phyloP scores from a whole-genome alignment of 2,113 vertebrate genomes.

The Austrofundulus limnaeus region DNA sequence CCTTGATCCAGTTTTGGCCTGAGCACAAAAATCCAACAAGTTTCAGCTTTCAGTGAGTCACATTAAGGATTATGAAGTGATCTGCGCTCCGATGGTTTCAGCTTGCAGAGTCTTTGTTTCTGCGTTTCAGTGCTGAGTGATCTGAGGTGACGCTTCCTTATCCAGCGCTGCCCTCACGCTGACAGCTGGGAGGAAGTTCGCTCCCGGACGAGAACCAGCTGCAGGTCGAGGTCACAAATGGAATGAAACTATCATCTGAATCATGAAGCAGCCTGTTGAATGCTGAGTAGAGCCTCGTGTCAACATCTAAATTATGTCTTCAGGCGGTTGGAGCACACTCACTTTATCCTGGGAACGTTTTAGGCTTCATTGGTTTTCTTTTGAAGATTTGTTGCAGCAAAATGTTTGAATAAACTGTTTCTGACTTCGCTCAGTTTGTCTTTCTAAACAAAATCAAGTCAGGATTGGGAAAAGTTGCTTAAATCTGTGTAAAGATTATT shows the following conservation, averaged over 20 bases:
- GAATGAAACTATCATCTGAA: slow-evolving; percentile 10
- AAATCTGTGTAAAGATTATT: too few relatives aligned
- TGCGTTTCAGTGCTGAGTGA: slow-evolving; percentile 34
- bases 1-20: slow-evolving; percentile 5
- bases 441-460: too few relatives aligned
- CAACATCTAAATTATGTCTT: slow-evolving; percentile 1
- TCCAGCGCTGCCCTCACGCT: slow-evolving; percentile 5
- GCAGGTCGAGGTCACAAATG: slow-evolving; percentile 42
- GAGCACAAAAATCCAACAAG: slow-evolving; percentile 20
- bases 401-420: too few relatives aligned
- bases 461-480: too few relatives aligned
- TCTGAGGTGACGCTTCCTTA: slow-evolving; percentile 42
- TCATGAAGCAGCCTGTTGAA: slow-evolving; percentile 2
- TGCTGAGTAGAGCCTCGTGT: slow-evolving; percentile 5
- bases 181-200: slow-evolving; percentile 66
- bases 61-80: slow-evolving; percentile 18
- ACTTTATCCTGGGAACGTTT: not conserved
- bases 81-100: slow-evolving; percentile 16
- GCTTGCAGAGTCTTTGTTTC: slow-evolving; percentile 19
- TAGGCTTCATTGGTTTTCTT: too few relatives aligned
- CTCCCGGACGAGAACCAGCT: slow-evolving; percentile 55
- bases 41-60: slow-evolving; percentile 37
- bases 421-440: too few relatives aligned
- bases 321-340: not conserved
- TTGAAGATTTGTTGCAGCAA: too few relatives aligned